Base-by-base conservation (phyloP, 2,888 invertebrate species). In the Idaea straminata region DNA sequence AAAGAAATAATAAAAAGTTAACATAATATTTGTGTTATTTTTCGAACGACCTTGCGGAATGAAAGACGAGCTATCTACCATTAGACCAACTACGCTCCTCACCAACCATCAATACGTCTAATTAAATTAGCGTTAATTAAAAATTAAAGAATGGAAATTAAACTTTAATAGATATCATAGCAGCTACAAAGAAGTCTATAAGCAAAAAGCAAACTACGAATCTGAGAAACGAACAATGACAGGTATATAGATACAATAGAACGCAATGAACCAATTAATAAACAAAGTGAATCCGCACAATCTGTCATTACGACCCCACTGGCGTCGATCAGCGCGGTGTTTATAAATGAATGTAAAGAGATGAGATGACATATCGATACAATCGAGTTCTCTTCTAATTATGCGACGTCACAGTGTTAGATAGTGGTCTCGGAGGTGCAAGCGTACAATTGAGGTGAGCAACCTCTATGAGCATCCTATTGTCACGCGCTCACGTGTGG, bases 401-500 rank as follows among this genome's bases (percentile, higher is more conserved):
- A 88, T 86, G 84, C 83, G 82, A 85, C 83, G 84, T 87, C 86
- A 87, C 84, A 84, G 78, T 74, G 66, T 72, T 84, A 83, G 84
- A 84, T 85, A 82, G 80, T 77, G 76, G 73, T 66, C 73, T 71
- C 68, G 67, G 67, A 72, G 72, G 73, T 66, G 72, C 70, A 64
- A 73, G 73, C 67, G 62, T 62, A 82, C 83, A 82, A 82, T 82
- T 62, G 77, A 86, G 92, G 91, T 91, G 84, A 92, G 83, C 89
- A 89, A 92, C 91, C 91, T 90, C 84, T 36, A 62, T 71, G 76
- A 77, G 78, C 77, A 79, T 83, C 79, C 84, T 81, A 88, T 89
- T 89, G 89, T 89, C 85, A 80, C 74, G 71, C 73, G 77, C 77
- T 81, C 82, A 82, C 81, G 83, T 85, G 86, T 87, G 87, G 78